These are phyloP conservation scores for Neotoma lepida DNA, from an alignment of 2,113 vertebrate genomes.

Conservation along the genomic window DNA sequence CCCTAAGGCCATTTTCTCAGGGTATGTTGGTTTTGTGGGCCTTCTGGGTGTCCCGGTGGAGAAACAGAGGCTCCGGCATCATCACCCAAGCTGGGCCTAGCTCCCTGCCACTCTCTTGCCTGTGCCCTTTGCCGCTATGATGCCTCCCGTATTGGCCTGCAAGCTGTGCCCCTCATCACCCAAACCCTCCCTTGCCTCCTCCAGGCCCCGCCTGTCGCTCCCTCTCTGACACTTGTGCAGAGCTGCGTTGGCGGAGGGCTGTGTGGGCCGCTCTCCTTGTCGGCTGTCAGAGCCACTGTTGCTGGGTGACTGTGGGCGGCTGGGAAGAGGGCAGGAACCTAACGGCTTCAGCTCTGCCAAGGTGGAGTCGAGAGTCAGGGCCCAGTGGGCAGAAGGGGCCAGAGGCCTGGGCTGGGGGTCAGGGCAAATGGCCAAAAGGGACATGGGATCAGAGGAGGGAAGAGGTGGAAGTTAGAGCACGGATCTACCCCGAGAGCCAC, in stretches of 20 bases:
- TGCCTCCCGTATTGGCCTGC: background rate
- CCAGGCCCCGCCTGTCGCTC: background rate
- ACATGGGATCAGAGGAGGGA: background rate
- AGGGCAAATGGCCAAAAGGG: background rate
- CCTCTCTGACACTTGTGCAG: background rate
- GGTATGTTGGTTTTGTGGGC: background rate
- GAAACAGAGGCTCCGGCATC: background rate
- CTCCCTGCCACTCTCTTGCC: fast-evolving
- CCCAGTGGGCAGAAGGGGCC: background rate
- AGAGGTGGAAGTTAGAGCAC: background rate
- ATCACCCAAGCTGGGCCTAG: background rate
- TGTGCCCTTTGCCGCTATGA: background rate
- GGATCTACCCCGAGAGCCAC: background rate
- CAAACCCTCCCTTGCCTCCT: background rate
- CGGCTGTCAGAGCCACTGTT: slow-evolving; percentile 42
- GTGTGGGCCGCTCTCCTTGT: slow-evolving; percentile 59
- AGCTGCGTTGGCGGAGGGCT: slow-evolving; percentile 61
- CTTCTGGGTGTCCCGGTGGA: no score
- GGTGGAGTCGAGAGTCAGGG: background rate
- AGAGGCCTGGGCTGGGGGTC: background rate
- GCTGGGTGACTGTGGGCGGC: slow-evolving; percentile 58
- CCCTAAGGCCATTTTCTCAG: background rate
- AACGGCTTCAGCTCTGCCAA: background rate
- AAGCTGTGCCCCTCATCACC: background rate
- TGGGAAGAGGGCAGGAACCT: background rate